Evolutionary conservation across 2,888 invertebrate species (phyloP).

Genomic region (Polyploca ridens): DNA sequence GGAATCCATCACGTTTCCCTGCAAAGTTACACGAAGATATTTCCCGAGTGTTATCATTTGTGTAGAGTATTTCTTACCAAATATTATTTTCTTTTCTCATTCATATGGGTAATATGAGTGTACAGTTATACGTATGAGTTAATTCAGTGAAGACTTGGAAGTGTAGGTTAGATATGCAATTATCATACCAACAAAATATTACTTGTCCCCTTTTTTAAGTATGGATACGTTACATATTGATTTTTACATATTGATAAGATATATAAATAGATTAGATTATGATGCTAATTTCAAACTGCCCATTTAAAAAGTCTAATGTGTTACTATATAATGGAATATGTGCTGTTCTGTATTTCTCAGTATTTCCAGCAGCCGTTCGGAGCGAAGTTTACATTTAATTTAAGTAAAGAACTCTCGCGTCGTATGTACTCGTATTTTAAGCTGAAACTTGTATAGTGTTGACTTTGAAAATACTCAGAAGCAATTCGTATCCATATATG

Average conservation of each 20-base stretch:
- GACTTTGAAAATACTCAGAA: neutral
- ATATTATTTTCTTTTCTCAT: slow-evolving; percentile 20
- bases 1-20: slow-evolving; percentile 28
- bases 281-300: too few relatives aligned
- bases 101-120: too few relatives aligned
- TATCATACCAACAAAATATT: too few relatives aligned
- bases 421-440: neutral
- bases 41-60: slow-evolving; percentile 20
- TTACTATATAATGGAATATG: neutral
- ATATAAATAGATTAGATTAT: too few relatives aligned
- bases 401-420: neutral
- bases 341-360: neutral
- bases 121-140: too few relatives aligned
- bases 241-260: too few relatives aligned
- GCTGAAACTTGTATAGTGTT: neutral
- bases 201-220: too few relatives aligned
- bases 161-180: too few relatives aligned
- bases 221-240: too few relatives aligned
- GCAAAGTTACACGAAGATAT: slow-evolving; percentile 31
- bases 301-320: too few relatives aligned
- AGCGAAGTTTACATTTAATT: slow-evolving; percentile 4
- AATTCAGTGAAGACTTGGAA: too few relatives aligned
- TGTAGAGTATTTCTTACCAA: slow-evolving; percentile 18
- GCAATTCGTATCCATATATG: neutral
- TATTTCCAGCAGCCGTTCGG: neutral